Evolutionary conservation across 2,113 vertebrate species (phyloP).

Genomic region (Laticauda laticaudata): DNA sequence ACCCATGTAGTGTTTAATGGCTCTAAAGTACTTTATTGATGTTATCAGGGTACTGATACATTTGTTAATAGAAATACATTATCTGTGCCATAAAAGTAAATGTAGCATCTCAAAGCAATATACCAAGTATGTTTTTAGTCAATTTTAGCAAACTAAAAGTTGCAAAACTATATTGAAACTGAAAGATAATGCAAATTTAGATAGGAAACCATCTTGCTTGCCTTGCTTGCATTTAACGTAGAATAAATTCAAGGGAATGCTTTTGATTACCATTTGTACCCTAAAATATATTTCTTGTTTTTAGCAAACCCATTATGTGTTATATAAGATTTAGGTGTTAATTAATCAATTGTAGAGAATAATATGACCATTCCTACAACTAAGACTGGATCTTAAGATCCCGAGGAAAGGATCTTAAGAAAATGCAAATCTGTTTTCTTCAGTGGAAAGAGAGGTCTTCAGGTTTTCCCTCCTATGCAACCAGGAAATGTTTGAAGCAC

Average conservation of each 20-base stretch:
- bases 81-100: conserved; percentile 72
- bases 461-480: neutral
- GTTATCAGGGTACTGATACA: conserved; percentile 59
- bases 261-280: conserved; percentile 14
- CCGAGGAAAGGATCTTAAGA: neutral
- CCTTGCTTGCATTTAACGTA: conserved; percentile 6
- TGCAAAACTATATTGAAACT: conserved; percentile 48
- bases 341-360: conserved; percentile 15
- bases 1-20: conserved; percentile 59
- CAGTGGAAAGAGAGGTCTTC: neutral
- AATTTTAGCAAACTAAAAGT: conserved; percentile 66
- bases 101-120: conserved; percentile 67
- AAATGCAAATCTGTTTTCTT: neutral
- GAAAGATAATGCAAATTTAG: conserved; percentile 43
- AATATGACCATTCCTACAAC: neutral
- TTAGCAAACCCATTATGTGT: conserved; percentile 8
- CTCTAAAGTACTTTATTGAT: conserved; percentile 62
- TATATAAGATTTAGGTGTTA: conserved; percentile 37
- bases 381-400: neutral
- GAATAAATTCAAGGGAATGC: conserved; percentile 20
- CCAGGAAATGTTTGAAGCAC: neutral
- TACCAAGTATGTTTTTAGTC: conserved; percentile 57
- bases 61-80: conserved; percentile 72
- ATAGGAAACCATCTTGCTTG: conserved; percentile 36
- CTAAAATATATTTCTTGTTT: accelerated